A percentile compares a stretch with the other conserved stretches of the same genome.
These are phyloP conservation scores for Augiades crinisus DNA, from an alignment of 2,888 invertebrate genomes.

Conservation along the genomic window DNA sequence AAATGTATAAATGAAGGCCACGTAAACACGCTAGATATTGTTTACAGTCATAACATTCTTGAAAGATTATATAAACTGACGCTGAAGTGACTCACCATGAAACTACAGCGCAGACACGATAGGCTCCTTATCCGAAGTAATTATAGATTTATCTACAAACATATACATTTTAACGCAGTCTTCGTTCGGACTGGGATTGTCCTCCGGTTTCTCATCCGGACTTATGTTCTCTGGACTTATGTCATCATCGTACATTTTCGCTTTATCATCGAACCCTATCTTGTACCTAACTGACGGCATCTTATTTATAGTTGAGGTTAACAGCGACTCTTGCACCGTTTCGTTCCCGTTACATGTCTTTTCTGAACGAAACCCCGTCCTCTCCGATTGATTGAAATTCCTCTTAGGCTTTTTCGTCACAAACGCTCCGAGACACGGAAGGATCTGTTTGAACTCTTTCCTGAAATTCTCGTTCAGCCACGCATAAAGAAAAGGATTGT, in stretches of 20 bases:
- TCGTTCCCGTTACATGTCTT: constrained; percentile 76
- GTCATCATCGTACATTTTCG: constrained; percentile 56
- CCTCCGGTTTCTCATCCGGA: constrained; percentile 71
- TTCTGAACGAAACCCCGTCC: constrained; percentile 70
- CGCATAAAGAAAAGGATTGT: constrained; percentile 96
- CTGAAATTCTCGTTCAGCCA: constrained; percentile 98
- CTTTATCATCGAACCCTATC: constrained; percentile 64
- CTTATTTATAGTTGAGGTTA: constrained; percentile 68
- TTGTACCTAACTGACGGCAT: constrained; percentile 71
- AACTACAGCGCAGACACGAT: constrained; percentile 71
- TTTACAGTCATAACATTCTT: background rate
- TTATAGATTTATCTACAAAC: constrained; percentile 71
- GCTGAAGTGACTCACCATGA: constrained; percentile 49
- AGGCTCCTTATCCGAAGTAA: constrained; percentile 68
- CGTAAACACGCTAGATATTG: background rate
- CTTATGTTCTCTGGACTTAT: constrained; percentile 56
- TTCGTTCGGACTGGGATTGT: constrained; percentile 66
- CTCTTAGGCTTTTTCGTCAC: constrained; percentile 64
- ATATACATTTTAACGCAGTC: constrained; percentile 76
- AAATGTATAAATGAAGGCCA: background rate
- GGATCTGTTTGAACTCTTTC: constrained; percentile 91
- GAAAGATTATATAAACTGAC: constrained; percentile 8
- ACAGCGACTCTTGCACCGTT: constrained; percentile 69
- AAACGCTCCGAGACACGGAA: constrained; percentile 82
- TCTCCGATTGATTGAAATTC: constrained; percentile 67